A percentile compares a stretch with the other conserved stretches of the same genome.
Evolutionary conservation across 2,888 invertebrate genomes (phyloP).

Genomic region (Drosophila phalerata): DNA sequence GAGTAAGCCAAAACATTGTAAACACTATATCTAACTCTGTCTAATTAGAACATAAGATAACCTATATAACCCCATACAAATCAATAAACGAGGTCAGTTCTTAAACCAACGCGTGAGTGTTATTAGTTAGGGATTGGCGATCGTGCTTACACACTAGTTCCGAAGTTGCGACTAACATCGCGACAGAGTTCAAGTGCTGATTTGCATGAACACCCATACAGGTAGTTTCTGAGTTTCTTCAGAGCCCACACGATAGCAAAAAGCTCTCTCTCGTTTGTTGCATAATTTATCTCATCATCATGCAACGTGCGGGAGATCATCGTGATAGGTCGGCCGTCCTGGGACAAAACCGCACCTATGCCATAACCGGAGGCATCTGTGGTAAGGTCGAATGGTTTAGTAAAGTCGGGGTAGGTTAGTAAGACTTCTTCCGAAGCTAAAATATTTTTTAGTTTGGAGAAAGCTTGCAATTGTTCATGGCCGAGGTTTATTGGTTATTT

Average conservation of each 20-base stretch:
- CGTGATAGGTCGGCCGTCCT: neutral
- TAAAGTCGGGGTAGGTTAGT: slow-evolving; percentile 8
- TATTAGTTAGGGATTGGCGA: no score
- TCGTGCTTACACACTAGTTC: no score
- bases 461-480: neutral
- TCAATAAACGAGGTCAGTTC: no score
- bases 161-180: no score
- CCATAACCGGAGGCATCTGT: neutral
- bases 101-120: no score
- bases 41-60: no score
- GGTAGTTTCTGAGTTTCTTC: neutral
- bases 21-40: no score
- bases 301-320: neutral
- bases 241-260: slow-evolving; percentile 11
- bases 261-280: slow-evolving; percentile 9
- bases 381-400: slow-evolving; percentile 10
- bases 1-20: no score
- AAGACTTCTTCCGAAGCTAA: slow-evolving; percentile 1
- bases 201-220: no score
- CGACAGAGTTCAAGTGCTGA: no score
- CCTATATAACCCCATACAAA: no score
- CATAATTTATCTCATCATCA: neutral
- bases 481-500: neutral
- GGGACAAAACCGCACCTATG: slow-evolving; percentile 3
- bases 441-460: neutral